These are phyloP conservation scores for Pipistrellus pygmaeus DNA, from an alignment of 2,797 vertebrate species.

Conservation along the genomic window DNA sequence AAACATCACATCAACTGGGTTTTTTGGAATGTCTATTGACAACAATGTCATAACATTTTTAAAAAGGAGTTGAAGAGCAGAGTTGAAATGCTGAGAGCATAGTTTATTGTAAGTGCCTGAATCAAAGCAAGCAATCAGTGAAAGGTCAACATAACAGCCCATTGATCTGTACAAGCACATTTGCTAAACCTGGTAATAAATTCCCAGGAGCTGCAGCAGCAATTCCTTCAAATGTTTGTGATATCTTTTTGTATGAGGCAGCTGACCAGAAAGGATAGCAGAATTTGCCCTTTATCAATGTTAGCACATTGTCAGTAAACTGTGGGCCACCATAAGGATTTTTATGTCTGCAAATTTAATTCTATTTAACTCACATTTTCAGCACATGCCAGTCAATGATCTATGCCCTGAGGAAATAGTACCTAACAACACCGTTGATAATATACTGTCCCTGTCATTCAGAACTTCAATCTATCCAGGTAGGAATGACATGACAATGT, in stretches of 20 bases:
- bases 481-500: not conserved
- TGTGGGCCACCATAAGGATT: not conserved
- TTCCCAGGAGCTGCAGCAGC: constrained; percentile 4
- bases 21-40: constrained; percentile 37
- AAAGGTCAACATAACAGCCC: constrained; percentile 66
- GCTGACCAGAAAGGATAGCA: not conserved
- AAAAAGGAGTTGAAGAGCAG: constrained; percentile 38
- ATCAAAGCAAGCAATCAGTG: constrained; percentile 55
- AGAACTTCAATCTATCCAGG: not conserved
- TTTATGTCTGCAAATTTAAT: not conserved
- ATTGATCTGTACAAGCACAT: constrained; percentile 68
- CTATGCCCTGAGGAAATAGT: not conserved
- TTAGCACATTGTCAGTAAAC: constrained; percentile 34
- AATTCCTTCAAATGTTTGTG: constrained; percentile 47
- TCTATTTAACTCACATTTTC: not conserved
- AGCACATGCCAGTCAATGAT: not conserved
- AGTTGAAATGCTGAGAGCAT: not conserved
- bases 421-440: not conserved
- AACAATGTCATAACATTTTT: constrained; percentile 67
- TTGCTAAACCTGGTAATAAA: constrained; percentile 64
- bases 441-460: not conserved
- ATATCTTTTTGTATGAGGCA: constrained; percentile 35
- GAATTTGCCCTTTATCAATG: not conserved
- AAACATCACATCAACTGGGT: not conserved
- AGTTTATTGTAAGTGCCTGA: constrained; percentile 62